These are phyloP conservation scores for Takifugu ocellatus DNA, from an alignment of 2,797 vertebrate genomes.

Conservation along the genomic window DNA sequence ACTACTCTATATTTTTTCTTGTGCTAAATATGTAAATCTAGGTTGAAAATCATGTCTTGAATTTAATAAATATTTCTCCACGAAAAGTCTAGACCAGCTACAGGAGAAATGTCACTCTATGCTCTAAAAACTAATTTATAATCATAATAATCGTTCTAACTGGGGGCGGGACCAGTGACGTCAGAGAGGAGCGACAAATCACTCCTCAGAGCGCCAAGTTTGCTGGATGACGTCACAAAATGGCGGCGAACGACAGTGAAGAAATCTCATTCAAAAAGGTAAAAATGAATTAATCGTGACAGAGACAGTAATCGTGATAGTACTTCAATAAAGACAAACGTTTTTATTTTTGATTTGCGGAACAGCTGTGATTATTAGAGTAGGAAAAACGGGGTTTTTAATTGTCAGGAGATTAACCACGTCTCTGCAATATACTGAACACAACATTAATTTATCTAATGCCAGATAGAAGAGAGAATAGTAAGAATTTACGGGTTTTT, in stretches of 20 bases:
- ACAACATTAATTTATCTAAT: not conserved
- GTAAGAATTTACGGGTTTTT: not conserved
- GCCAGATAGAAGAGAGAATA: slow-evolving; percentile 12
- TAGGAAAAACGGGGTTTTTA: not conserved
- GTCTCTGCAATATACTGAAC: not conserved
- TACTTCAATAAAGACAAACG: not conserved
- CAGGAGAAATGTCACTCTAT: too few species aligned
- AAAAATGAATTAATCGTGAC: not conserved
- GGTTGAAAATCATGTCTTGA: too few species aligned
- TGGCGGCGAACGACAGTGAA: slow-evolving; percentile 50
- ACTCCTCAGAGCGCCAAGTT: slow-evolving; percentile 39
- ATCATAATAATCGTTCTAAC: too few species aligned
- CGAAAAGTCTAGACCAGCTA: too few species aligned
- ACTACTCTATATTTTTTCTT: too few species aligned
- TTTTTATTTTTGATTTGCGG: not conserved
- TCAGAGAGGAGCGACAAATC: slow-evolving; percentile 31
- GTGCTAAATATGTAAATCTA: too few species aligned
- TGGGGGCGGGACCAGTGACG: slow-evolving; percentile 2
- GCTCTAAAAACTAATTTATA: too few species aligned
- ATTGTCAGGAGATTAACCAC: not conserved
- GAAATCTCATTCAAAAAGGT: slow-evolving; percentile 74
- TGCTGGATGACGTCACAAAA: slow-evolving; percentile 15
- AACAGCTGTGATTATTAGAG: not conserved
- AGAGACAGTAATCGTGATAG: fast-evolving
- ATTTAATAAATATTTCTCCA: too few species aligned